Conservation (phyloP, 2,113 vertebrate species). For the Ceuthmochares aereus region DNA sequence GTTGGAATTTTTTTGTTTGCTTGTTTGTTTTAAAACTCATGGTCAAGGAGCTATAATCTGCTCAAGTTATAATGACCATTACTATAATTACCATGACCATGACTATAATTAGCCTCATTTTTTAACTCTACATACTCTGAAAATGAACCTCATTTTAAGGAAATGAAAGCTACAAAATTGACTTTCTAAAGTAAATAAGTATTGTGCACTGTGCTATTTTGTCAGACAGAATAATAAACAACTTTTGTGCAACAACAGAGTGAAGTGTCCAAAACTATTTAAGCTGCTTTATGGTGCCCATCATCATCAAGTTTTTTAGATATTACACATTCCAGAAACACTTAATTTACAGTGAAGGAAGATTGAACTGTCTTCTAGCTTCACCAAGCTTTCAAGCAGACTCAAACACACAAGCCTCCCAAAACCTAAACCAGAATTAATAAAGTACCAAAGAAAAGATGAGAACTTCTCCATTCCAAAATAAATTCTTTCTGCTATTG, state of each 20-base stretch:
- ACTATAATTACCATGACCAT: too few species aligned
- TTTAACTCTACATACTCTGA: not conserved
- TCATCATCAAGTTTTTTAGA: not conserved
- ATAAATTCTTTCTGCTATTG: constrained; percentile 9
- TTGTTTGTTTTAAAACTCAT: constrained; percentile 15
- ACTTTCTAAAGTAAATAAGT: not conserved
- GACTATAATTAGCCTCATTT: not conserved
- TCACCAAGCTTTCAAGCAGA: constrained; percentile 25
- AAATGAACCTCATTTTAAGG: not conserved
- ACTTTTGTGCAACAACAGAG: not conserved
- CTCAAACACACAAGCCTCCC: constrained; percentile 5
- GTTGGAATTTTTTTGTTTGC: not conserved
- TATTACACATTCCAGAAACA: not conserved
- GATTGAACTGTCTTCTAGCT: constrained; percentile 23
- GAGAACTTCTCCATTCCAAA: constrained; percentile 25
- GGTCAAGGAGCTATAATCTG: not conserved
- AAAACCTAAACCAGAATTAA: constrained; percentile 43
- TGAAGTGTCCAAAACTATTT: not conserved
- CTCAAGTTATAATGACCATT: not conserved
- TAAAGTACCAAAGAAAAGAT: constrained; percentile 32
- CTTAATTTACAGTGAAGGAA: constrained; percentile 23
- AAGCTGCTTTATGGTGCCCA: not conserved
- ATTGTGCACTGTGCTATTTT: not conserved
- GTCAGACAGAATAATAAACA: not conserved
- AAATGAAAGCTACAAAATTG: not conserved